Evolutionary conservation across 2,888 invertebrate species (phyloP), one percentile per base, ranked within the genome.

Genomic region (Plagodis dolabraria): DNA sequence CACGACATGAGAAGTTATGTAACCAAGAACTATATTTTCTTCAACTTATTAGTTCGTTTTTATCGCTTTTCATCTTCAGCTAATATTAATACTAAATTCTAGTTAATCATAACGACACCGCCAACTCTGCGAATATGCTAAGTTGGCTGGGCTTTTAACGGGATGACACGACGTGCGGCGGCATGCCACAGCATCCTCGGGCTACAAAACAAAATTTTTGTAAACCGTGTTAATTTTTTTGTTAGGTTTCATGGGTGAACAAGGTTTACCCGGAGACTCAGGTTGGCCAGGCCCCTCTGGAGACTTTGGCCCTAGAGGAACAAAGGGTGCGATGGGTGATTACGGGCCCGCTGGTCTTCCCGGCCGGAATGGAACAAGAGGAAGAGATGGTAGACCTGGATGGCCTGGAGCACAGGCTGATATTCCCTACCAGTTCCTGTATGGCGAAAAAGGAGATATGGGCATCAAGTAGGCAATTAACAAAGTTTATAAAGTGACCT

Each of bases 361-460:
- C 5, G 94, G 94, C 6, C 71, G 79, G 6, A 87, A 90, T 61
- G 94, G 94, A 47, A 71, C 79, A 1, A 80, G 86, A 61, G 95
- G 95, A 10, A 75, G 77, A 2, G 88, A 94, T 57, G 95, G 95
- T 5, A 59, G 63, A 0, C 87, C 93, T 7, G 95, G 95, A 6
- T 68, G 67, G 33, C 88, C 90, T 0, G 95, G 95, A n/a, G 64
- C 62, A 5, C 71, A 83, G 5, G 92, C 93, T 62, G 79, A 71
- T 78, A 84, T 76, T 69, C 86, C 69, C 10, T 86, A 76, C 1
- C 67, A 70, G n/a, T 87, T 86, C 53, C 79, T 90, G 8, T 78
- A 80, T 49, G 91, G 95, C n/a, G 72, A 85, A 58, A 89, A 86
- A 70, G 95, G 95, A 71, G 93, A 93, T 6, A 53, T 68, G 12